Conservation (phyloP, 35 echinoderm and acorn worm genomes). For the Lytechinus variegatus region DNA sequence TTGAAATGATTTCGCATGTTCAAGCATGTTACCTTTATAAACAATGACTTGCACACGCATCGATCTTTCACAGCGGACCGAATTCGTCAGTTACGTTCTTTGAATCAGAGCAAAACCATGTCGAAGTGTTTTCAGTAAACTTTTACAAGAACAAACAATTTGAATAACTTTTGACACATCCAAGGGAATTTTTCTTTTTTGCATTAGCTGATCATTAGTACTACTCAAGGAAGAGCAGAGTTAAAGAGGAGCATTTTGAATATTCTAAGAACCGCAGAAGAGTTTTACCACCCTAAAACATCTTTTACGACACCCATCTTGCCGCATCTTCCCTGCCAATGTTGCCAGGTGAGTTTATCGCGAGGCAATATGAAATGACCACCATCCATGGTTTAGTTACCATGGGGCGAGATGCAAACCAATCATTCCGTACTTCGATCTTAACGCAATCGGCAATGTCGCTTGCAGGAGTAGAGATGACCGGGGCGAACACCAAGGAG, state of each 20-base stretch:
- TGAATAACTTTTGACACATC: neutral
- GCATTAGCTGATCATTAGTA: neutral
- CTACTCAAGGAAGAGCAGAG: neutral
- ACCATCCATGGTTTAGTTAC: neutral
- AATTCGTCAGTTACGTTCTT: neutral
- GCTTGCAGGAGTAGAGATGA: neutral
- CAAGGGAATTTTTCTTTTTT: neutral
- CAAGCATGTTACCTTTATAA: neutral
- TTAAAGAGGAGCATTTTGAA: neutral
- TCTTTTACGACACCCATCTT: neutral
- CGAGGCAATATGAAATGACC: constrained; percentile 40
- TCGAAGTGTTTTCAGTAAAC: neutral
- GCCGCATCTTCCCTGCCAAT: neutral
- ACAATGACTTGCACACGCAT: neutral
- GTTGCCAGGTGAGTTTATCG: constrained; percentile 14
- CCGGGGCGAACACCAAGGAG: neutral
- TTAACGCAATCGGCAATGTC: neutral
- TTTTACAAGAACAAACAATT: neutral
- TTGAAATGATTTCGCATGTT: neutral
- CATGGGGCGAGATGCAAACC: constrained; percentile 16
- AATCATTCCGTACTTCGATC: neutral
- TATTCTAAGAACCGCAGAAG: neutral
- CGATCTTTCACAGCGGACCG: neutral
- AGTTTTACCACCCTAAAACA: neutral
- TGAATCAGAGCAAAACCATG: neutral